Evolutionary conservation across 2,888 invertebrate genomes (phyloP), one percentile per base, ranked within the genome.

Genomic region (Mythimna impura): DNA sequence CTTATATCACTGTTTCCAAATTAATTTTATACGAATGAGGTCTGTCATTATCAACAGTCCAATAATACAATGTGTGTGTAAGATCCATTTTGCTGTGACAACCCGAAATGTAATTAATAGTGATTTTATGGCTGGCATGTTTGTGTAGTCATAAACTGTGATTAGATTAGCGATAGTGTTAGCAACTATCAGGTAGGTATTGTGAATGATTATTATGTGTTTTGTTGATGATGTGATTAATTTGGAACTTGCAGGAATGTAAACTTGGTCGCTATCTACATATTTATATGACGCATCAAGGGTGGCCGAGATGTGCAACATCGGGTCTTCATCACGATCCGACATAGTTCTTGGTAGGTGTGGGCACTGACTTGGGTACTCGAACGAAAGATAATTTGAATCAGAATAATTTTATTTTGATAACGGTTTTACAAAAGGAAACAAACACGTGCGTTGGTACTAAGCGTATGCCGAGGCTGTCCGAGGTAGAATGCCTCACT

Each of bases 71-170:
- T 50, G 40, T 54, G 43, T 54, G 4, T 12, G 0, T 77, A 63
- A 71, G 61, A 75, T 52, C 61, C 14, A 58, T 36, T 67, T 71
- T 74, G 4, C 36, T 50, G 20, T 71, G 54, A 55, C 80, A 74
- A 17, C 22, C 61, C 52, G 25, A 61, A 78, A 78, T 66, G 66
- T 81, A 79, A 81, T 80, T 80, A 74, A 73, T 76, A 63, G 72
- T 75, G 64, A 79, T 83, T 86, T 86, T 83, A 81, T 61, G 64
- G 74, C 63, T 20, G 63, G 68, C 58, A 54, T 85, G 84, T 81
- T 76, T 72, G 71, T 69, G 30, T 30, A 52, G 71, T 79, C 79
- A 79, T 86, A 83, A 84, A 84, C 75, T 77, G 78, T 77, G 86
- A 86, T 86, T 70, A 81, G 71, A 81, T 83, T 69, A 65, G 61